Evolutionary conservation across 2,113 vertebrate genomes (phyloP).

Genomic region (Terrapene triunguis): DNA sequence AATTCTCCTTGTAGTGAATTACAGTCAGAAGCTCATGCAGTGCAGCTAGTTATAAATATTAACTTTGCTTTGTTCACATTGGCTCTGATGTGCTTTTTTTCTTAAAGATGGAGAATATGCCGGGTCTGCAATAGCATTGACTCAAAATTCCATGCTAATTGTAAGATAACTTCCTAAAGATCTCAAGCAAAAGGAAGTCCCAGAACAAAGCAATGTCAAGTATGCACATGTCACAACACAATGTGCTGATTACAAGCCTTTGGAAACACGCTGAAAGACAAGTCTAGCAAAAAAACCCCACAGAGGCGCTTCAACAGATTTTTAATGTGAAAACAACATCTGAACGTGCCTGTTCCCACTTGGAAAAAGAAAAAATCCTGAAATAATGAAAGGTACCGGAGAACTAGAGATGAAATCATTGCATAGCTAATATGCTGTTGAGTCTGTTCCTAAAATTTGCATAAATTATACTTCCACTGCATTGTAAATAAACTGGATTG

Average conservation of each 20-base stretch:
- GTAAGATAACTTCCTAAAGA: constrained; percentile 84
- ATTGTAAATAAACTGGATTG: constrained; percentile 49
- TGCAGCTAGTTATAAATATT: constrained; percentile 11
- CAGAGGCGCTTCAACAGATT: constrained; percentile 50
- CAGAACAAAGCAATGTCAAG: constrained; percentile 83
- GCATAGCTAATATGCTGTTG: constrained; percentile 62
- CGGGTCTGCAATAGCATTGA: constrained; percentile 63
- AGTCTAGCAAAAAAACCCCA: constrained; percentile 46
- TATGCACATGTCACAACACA: constrained; percentile 77
- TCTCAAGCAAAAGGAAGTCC: constrained; percentile 82
- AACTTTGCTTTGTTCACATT: constrained; percentile 18
- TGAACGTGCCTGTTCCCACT: constrained; percentile 71
- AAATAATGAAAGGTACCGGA: constrained; percentile 70
- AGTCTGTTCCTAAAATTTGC: constrained; percentile 70
- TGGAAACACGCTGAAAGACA: constrained; percentile 76
- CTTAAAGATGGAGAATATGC: constrained; percentile 63
- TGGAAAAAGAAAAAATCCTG: constrained; percentile 32
- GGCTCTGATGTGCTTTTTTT: constrained; percentile 41
- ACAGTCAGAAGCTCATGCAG: not conserved
- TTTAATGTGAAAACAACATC: constrained; percentile 78
- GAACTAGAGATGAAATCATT: constrained; percentile 75
- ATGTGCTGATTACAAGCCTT: constrained; percentile 74
- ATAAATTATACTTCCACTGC: constrained; percentile 57
- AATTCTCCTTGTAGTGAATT: not conserved
- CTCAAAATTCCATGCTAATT: constrained; percentile 78